Evolutionary conservation across 2,888 invertebrate genomes (phyloP), one percentile per base, ranked within the genome.

Genomic region (Rutpela maculata): DNA sequence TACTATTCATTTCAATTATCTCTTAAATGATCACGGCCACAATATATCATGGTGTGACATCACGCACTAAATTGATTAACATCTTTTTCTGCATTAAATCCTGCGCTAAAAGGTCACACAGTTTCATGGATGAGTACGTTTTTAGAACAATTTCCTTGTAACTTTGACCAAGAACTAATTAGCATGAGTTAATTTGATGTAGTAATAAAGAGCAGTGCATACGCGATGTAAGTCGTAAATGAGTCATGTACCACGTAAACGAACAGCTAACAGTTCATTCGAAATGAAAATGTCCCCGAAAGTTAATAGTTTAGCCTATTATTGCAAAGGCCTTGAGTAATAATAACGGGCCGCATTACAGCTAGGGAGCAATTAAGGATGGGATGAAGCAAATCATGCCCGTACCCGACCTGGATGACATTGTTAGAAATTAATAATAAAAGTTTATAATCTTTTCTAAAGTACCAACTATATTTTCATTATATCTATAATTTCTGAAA

Each of bases 161-260:
- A 63, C 55, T 73, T 56, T 70, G 73, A 72, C 73, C 78, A 75
- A 75, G 78, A 78, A 73, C 75, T 75, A 75, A 78, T 78, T 78
- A 75, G 72, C 63, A 63, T 72, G 72, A 70, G 70, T 59, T 70
- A 70, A 43, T 38, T 31, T 22, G 19, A 59, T 18, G 17, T 56
- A 56, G 70, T 38, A 43, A 62, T 43, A 43, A 63, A 63, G 60
- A 70, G 60, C 43, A 38, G 22, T 50, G 7, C 31, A 35, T 35
- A 43, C 60, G n/a, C 22, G 22, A 26, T 35, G 43, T 60, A 63
- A 72, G 63, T 72, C 72, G 72, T 55, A 63, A 62, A 72, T 72
- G 72, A 72, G 72, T 72, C 72, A 72, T 62, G 55, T 55, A 72
- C 72, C 72, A 63, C 62, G 72, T 72, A 72, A 72, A 72, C 59